Conservation (phyloP, 2,797 vertebrate species). For the Agapornis canus region DNA sequence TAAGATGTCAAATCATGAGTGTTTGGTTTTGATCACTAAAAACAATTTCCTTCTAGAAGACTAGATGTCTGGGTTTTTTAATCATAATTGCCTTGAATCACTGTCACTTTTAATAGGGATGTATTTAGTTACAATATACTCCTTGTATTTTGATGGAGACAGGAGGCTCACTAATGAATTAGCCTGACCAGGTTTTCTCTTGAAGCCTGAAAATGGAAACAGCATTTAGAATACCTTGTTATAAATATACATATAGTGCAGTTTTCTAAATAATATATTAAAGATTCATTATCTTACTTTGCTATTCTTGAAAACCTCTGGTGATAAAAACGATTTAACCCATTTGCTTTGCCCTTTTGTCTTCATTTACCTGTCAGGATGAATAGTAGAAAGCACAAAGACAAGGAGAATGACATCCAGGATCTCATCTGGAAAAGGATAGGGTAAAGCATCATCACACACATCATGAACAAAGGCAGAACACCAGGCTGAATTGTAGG, state of each 20-base stretch:
- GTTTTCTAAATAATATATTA: constrained; percentile 66
- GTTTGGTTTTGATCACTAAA: constrained; percentile 56
- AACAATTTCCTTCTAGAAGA: constrained; percentile 52
- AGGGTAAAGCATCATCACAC: constrained; percentile 80
- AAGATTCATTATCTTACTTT: constrained; percentile 56
- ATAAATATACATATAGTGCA: constrained; percentile 30
- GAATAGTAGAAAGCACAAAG: constrained; percentile 93
- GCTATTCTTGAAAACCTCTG: constrained; percentile 65
- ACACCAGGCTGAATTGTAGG: constrained; percentile 81
- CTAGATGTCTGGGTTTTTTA: constrained; percentile 12
- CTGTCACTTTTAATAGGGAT: constrained; percentile 60
- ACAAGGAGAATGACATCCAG: constrained; percentile 88
- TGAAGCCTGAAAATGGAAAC: constrained; percentile 39
- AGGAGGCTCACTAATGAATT: constrained; percentile 64
- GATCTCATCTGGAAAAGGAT: constrained; percentile 88
- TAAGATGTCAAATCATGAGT: constrained; percentile 31
- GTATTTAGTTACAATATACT: constrained; percentile 39
- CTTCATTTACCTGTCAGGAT: constrained; percentile 88
- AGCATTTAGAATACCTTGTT: constrained; percentile 59
- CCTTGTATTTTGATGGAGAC: constrained; percentile 58
- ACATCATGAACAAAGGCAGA: constrained; percentile 90
- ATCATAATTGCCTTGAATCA: constrained; percentile 56
- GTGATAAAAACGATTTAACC: constrained; percentile 68
- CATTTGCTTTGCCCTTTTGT: constrained; percentile 71
- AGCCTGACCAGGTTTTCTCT: constrained; percentile 53